Evolutionary conservation across 2,113 vertebrate genomes (phyloP), one percentile per base, ranked within the genome.

Genomic region (Dipodomys stephensi): DNA sequence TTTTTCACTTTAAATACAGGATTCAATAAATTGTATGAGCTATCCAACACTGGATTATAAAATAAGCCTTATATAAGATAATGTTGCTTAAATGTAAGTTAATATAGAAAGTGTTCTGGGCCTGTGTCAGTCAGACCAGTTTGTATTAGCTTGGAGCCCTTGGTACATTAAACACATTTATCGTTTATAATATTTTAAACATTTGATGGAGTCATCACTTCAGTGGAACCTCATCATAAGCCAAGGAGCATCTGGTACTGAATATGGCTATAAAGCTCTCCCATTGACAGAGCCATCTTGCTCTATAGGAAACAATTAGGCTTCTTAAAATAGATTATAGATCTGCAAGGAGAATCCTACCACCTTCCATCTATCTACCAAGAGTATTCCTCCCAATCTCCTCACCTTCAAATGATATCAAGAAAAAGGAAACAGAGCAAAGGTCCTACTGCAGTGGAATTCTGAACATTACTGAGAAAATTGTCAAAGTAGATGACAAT

Each of bases 401-500:
- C 4, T 57, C 3, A 1, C n/a, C 12, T 81, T 74, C 20, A 93
- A 84, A 60, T 79, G 8, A 27, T 30, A 32, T 83, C 94, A 93
- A 95, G 94, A 94, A 90, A 77, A 92, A 77, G 64, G 2, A 39
- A 65, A 76, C 19, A 44, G 4, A 25, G 30, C 35, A 73, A 91
- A 73, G 4, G 53, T 71, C 20, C 6, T 81, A 73, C 35, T 7
- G 30, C n/a, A 1, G 0, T 82, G n/a, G 62, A 80, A 95, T 96
- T 96, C 80, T 82, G 68, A 91, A 94, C 91, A 96, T 96, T 27
- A 73, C 74, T 94, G 68, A 87, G 15, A 88, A 93, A 94, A 22
- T 79, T 89, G 77, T 79, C 90, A 93, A 93, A 74, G 32, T 88
- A 95, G 89, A 96, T 96, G 89, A 88, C 97, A 96, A 95, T 23